A percentile compares a stretch with the other conserved stretches of the same genome.
Evolutionary conservation across 2,797 vertebrate species (phyloP).

Genomic region (Silurus aristotelis): DNA sequence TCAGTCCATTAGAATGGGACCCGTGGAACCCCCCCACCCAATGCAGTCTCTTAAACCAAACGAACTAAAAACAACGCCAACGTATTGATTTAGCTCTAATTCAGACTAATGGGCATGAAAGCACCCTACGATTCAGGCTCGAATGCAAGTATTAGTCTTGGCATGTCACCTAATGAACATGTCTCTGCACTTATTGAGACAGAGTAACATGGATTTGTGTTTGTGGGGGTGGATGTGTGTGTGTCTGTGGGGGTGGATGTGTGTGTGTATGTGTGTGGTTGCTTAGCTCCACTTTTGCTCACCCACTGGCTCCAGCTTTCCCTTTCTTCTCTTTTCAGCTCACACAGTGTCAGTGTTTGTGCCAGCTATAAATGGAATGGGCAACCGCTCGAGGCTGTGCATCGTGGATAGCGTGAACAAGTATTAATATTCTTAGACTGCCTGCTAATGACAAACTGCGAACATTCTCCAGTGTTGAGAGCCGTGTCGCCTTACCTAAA

Average conservation of each 20-base stretch:
- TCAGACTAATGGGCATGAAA: constrained; percentile 11
- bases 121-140: not conserved
- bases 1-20: not conserved
- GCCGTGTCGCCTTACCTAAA: not conserved
- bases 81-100: constrained; percentile 17
- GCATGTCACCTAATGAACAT: constrained; percentile 29
- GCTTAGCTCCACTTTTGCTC: constrained; percentile 17
- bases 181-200: constrained; percentile 12
- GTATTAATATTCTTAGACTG: constrained; percentile 20
- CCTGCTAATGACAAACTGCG: not conserved
- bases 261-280: constrained; percentile 15
- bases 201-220: not conserved
- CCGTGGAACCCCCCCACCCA: not conserved
- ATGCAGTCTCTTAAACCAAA: not conserved
- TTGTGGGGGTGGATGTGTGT: not conserved
- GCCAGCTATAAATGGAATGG: constrained; percentile 19
- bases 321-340: constrained; percentile 8
- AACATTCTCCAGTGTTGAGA: not conserved
- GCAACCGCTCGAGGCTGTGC: constrained; percentile 14
- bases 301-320: constrained; percentile 12
- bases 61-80: not conserved
- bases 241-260: constrained; percentile 15
- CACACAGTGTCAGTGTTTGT: constrained; percentile 19
- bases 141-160: constrained; percentile 14
- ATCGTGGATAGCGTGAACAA: constrained; percentile 9